A percentile compares a stretch with the other conserved stretches of the same genome.
These are phyloP conservation scores for Urophycis tenuis DNA, from an alignment of 2,797 vertebrate genomes.

Conservation along the genomic window DNA sequence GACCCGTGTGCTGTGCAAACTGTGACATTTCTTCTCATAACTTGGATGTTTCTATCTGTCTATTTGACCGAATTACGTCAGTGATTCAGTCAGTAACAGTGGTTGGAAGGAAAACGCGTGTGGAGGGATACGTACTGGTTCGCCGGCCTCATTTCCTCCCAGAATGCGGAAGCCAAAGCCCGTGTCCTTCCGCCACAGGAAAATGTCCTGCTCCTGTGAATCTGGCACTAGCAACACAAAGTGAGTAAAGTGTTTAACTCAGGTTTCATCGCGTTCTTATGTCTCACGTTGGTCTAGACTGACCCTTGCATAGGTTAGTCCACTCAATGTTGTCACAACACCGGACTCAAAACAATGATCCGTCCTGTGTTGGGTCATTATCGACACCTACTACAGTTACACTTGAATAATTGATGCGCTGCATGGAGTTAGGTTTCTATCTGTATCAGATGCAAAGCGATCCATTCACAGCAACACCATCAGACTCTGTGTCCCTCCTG, in stretches of 20 bases:
- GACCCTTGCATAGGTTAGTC: slow-evolving; percentile 21
- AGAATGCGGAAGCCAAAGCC: slow-evolving; percentile 98
- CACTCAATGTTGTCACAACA: slow-evolving; percentile 19
- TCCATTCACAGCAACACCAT: slow-evolving; percentile 7
- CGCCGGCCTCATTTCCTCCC: slow-evolving; percentile 96
- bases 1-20: not conserved
- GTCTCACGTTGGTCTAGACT: not conserved
- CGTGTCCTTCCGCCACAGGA: slow-evolving; percentile 98
- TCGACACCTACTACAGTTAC: slow-evolving; percentile 9
- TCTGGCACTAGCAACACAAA: slow-evolving; percentile 84
- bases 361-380: not conserved
- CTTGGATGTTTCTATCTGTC: not conserved
- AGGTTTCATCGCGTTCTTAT: slow-evolving; percentile 5
- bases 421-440: not conserved
- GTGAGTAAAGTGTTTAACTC: slow-evolving; percentile 14
- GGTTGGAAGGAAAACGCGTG: not conserved
- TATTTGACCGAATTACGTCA: not conserved
- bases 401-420: not conserved
- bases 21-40: not conserved
- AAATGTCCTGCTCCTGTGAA: slow-evolving; percentile 97
- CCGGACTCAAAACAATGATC: slow-evolving; percentile 23
- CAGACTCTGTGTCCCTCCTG: slow-evolving; percentile 2
- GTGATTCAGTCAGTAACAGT: not conserved
- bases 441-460: not conserved
- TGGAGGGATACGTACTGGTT: slow-evolving; percentile 81